Conservation (phyloP, 2,113 vertebrate species). For the Ophiodon elongatus region DNA sequence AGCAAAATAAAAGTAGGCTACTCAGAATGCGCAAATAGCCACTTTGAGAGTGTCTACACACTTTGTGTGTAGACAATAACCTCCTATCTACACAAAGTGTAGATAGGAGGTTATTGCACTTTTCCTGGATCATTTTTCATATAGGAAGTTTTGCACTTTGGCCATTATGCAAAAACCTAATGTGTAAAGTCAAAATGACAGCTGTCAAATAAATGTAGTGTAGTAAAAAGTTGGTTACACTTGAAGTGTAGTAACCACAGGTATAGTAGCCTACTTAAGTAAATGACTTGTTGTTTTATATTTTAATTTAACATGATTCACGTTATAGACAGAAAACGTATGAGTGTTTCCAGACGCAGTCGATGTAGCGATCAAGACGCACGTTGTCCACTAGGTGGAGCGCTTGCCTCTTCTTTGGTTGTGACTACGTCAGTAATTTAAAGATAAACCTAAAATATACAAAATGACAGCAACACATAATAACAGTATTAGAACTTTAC, state of each 20-base stretch:
- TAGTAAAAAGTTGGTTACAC: not conserved
- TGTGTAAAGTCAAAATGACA: not conserved
- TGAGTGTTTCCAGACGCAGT: not conserved
- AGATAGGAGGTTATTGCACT: too few species aligned
- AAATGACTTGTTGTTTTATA: not conserved
- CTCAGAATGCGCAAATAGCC: not conserved
- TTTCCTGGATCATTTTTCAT: too few species aligned
- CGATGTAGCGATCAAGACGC: not conserved
- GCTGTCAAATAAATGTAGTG: too few species aligned
- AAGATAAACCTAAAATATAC: not conserved
- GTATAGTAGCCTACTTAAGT: not conserved
- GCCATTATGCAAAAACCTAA: not conserved
- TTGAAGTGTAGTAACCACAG: not conserved
- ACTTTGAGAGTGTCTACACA: too few species aligned
- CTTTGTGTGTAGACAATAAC: too few species aligned
- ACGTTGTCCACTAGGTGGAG: slow-evolving; percentile 60
- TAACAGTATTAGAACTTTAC: fast-evolving
- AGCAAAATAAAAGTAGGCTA: too few species aligned
- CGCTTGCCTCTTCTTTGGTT: slow-evolving; percentile 3
- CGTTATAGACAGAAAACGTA: not conserved
- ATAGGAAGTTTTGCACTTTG: too few species aligned
- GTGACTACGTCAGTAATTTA: not conserved
- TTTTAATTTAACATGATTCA: not conserved
- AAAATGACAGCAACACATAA: not conserved
- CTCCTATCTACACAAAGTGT: too few species aligned